Evolutionary conservation across 2,113 vertebrate species (phyloP).

Genomic region (Triplophysa dalaica): DNA sequence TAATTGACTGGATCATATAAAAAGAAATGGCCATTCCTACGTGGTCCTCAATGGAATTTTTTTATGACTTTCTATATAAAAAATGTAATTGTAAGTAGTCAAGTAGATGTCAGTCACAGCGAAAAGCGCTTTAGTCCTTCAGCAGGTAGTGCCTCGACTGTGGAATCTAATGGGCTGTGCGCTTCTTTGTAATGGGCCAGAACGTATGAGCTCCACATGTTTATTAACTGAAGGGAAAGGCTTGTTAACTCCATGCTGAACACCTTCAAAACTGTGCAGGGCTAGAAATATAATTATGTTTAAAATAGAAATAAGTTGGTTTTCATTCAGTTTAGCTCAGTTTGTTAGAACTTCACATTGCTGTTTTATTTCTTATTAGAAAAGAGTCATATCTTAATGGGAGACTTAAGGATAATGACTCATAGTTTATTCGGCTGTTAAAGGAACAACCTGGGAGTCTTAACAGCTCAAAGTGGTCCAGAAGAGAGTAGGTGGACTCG

Average conservation of each 20-base stretch:
- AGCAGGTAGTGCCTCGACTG: conserved; percentile 17
- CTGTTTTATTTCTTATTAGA: conserved; percentile 37
- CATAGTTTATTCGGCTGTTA: conserved; percentile 28
- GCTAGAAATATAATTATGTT: not conserved
- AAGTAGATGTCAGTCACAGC: not conserved
- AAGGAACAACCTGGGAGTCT: not conserved
- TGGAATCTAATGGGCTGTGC: conserved; percentile 40
- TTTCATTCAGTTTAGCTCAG: conserved; percentile 13
- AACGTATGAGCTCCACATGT: conserved; percentile 50
- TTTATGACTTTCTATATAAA: too few species aligned
- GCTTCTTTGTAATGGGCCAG: conserved; percentile 46
- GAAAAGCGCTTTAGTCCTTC: conserved; percentile 5
- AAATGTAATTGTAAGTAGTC: not conserved
- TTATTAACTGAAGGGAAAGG: conserved; percentile 37
- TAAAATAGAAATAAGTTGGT: not conserved
- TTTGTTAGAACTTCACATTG: conserved; percentile 22
- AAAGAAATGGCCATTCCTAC: too few species aligned
- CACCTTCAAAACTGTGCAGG: not conserved
- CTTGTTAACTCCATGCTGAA: conserved; percentile 26
- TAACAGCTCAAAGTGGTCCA: conserved; percentile 13
- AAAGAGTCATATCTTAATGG: conserved; percentile 26
- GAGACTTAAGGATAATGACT: conserved; percentile 39
- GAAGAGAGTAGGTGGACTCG: not conserved
- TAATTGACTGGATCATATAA: too few species aligned
- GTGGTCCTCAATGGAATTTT: too few species aligned